These are phyloP conservation scores for Parapsyche elsis DNA, from an alignment of 1,140 invertebrate genomes.

Conservation along the genomic window DNA sequence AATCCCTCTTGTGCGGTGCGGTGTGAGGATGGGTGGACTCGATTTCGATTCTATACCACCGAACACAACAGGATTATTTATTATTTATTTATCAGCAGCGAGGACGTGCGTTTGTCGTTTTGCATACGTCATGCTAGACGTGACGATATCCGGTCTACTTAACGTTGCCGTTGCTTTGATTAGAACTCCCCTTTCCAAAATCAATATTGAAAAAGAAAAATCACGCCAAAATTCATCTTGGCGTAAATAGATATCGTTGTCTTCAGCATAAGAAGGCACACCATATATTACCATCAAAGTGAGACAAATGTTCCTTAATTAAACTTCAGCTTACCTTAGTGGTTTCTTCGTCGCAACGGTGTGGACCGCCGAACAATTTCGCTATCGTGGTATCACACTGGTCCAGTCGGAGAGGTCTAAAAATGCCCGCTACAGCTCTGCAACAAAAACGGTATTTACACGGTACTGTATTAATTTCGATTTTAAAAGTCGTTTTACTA, in stretches of 20 bases:
- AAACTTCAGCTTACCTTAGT: slow-evolving; percentile 58
- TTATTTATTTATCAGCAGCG: slow-evolving; percentile 18
- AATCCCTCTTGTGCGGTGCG: slow-evolving; percentile 27
- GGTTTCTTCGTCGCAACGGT: slow-evolving; percentile 60
- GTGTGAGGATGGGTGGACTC: not conserved
- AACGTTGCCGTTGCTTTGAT: no score
- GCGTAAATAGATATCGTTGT: no score
- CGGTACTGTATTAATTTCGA: no score
- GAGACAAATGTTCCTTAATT: no score
- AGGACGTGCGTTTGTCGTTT: not conserved
- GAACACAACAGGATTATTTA: not conserved
- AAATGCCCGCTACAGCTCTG: slow-evolving; percentile 57
- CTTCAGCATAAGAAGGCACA: no score
- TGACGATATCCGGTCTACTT: not conserved
- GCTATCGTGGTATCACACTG: slow-evolving; percentile 60
- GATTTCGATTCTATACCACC: not conserved
- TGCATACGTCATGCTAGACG: not conserved
- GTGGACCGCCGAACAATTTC: slow-evolving; percentile 59
- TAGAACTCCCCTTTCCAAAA: no score
- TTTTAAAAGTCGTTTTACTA: no score
- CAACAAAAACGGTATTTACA: no score
- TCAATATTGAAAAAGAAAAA: not conserved
- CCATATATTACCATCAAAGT: no score
- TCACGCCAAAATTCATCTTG: not conserved
- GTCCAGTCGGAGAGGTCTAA: slow-evolving; percentile 59